Evolutionary conservation across 2,888 invertebrate species (phyloP).

Genomic region (Hydrotaea cyrtoneurina): DNA sequence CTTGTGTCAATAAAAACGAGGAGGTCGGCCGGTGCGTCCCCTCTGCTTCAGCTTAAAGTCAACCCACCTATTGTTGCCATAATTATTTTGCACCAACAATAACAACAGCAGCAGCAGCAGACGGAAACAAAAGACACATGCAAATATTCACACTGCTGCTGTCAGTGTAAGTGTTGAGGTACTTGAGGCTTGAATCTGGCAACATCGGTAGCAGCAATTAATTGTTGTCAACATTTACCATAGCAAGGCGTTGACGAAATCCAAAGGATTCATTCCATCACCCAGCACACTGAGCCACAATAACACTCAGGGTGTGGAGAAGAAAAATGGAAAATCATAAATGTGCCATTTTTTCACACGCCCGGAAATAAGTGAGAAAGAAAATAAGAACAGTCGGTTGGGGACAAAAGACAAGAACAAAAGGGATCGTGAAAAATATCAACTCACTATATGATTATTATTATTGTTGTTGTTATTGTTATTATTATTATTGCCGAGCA

Average conservation of each 20-base stretch:
- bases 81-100: neutral
- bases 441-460: slow-evolving; percentile 2
- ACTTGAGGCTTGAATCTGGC: slow-evolving; percentile 3
- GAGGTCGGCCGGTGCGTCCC: neutral
- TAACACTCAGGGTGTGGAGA: neutral
- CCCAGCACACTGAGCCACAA: neutral
- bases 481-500: neutral
- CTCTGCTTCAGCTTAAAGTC: neutral
- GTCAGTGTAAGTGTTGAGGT: neutral
- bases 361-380: neutral
- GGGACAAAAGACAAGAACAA: no score
- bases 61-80: neutral
- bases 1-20: neutral
- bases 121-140: neutral
- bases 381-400: neutral
- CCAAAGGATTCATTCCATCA: slow-evolving; percentile 4
- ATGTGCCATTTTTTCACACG: neutral
- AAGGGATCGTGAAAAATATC: neutral
- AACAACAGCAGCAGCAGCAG: neutral
- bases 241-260: slow-evolving; percentile 9
- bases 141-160: neutral
- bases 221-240: slow-evolving; percentile 51
- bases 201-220: slow-evolving; percentile 51
- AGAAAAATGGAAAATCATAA: neutral
- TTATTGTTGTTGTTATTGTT: neutral